phyloP scores from a whole-genome alignment of 2,888 invertebrate species.

The Miltochrista miniata region DNA sequence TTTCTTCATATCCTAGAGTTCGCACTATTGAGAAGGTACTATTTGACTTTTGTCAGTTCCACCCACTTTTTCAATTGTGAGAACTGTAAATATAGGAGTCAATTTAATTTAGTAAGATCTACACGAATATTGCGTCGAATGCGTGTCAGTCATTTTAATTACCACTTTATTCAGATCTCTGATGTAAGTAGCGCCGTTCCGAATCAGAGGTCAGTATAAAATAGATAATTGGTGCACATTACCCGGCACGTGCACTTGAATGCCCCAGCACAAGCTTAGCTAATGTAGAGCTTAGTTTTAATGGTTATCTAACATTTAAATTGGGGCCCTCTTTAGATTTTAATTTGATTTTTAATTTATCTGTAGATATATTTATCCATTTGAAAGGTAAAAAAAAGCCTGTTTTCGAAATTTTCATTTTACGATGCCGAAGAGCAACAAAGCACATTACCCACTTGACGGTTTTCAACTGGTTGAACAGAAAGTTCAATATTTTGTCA shows the following conservation, averaged over 20 bases:
- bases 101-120: constrained; percentile 37
- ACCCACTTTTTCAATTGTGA: no score
- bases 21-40: no score
- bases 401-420: no score
- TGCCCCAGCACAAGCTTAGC: background rate
- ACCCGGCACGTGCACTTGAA: constrained; percentile 3
- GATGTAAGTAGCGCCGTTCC: background rate
- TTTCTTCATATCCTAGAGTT: no score
- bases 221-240: background rate
- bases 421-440: no score
- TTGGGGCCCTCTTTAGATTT: background rate
- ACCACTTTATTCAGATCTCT: constrained; percentile 4
- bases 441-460: no score
- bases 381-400: no score
- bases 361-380: no score
- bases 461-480: no score
- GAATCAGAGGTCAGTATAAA: background rate
- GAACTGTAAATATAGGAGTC: background rate
- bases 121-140: constrained; percentile 44
- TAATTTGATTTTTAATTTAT: background rate
- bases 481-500: no score
- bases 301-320: background rate
- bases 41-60: no score
- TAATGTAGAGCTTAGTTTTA: background rate
- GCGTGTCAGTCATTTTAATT: constrained; percentile 30